Evolutionary conservation across 2,888 invertebrate species (phyloP).

Genomic region (Iselma pallidipennis): DNA sequence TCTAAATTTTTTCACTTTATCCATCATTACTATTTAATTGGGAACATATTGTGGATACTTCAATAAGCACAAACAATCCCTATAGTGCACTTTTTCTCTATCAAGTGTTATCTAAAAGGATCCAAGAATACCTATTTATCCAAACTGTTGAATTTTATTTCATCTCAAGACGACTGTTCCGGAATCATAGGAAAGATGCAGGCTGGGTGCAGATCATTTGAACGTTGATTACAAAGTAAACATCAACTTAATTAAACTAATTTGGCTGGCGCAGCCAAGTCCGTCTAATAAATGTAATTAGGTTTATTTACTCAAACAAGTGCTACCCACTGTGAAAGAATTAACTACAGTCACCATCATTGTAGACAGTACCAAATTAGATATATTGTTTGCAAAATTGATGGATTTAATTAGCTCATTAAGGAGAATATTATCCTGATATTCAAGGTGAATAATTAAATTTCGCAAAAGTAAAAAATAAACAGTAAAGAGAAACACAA

Average conservation of each 20-base stretch:
- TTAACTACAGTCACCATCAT: constrained; percentile 23
- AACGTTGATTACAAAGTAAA: constrained; percentile 30
- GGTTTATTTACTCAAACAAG: constrained; percentile 38
- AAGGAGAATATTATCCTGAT: constrained; percentile 10
- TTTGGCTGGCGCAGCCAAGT: constrained; percentile 37
- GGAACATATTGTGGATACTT: constrained; percentile 13
- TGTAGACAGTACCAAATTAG: constrained; percentile 19
- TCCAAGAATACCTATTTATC: no score
- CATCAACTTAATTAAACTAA: constrained; percentile 39
- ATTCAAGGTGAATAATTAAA: not conserved
- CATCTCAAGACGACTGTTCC: not conserved
- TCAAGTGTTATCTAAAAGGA: no score
- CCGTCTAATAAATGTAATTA: constrained; percentile 45
- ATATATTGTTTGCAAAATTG: constrained; percentile 25
- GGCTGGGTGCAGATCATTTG: not conserved
- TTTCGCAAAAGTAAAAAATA: not conserved
- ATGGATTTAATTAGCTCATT: constrained; percentile 20
- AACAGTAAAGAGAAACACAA: not conserved
- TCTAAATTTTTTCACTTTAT: constrained; percentile 24
- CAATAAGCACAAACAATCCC: constrained; percentile 3
- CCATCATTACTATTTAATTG: constrained; percentile 34
- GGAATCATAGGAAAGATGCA: not conserved
- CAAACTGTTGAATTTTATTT: not conserved
- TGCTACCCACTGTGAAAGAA: constrained; percentile 36
- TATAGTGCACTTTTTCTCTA: not conserved